Evolutionary conservation across 2,888 invertebrate genomes (phyloP).

Genomic region (Andrena bicolor): DNA sequence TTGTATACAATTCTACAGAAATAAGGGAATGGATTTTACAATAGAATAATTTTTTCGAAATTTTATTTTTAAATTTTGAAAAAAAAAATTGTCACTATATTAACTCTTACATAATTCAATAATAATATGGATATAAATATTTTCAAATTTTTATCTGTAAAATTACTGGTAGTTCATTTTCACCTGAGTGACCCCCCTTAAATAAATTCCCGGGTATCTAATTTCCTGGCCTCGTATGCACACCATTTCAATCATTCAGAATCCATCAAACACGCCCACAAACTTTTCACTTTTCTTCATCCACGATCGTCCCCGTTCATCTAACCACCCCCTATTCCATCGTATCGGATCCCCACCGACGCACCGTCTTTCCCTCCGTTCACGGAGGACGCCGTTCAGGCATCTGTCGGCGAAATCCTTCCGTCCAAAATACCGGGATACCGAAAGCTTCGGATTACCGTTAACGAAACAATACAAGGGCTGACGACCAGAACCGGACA

Average conservation of each 20-base stretch:
- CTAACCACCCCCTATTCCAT: neutral
- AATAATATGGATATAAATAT: too few species aligned
- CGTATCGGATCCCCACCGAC: neutral
- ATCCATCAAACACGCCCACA: neutral
- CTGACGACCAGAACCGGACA: conserved; percentile 45
- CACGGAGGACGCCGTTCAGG: conserved; percentile 18
- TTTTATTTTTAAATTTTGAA: too few species aligned
- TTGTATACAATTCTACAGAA: too few species aligned
- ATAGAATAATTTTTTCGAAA: too few species aligned
- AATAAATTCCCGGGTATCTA: neutral
- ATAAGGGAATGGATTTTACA: too few species aligned
- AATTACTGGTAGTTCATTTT: too few species aligned
- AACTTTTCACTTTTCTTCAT: neutral
- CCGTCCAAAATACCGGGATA: conserved; percentile 60
- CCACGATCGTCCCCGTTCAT: neutral
- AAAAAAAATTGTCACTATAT: too few species aligned
- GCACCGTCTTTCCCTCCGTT: conserved; percentile 1
- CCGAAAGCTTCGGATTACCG: conserved; percentile 68
- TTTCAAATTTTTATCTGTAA: too few species aligned
- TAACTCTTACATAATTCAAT: too few species aligned
- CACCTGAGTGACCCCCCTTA: too few species aligned
- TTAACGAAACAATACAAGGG: conserved; percentile 68
- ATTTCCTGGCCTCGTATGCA: neutral
- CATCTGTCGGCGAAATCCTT: conserved; percentile 50
- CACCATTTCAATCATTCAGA: neutral